These are phyloP conservation scores for Alces alces DNA, from an alignment of 2,113 vertebrate species.

Conservation along the genomic window DNA sequence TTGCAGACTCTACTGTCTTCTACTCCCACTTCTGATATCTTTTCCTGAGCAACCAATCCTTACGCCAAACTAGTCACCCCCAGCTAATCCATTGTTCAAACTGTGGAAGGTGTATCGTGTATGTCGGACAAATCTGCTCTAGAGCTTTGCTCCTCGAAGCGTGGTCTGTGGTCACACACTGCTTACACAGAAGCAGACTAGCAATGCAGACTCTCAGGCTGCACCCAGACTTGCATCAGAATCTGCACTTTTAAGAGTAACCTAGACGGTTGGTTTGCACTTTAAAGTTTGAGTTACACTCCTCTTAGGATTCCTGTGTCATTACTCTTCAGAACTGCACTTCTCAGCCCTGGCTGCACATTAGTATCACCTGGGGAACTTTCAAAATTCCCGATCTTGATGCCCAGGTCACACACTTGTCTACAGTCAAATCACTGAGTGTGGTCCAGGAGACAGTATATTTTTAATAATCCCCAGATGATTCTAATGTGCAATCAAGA, in stretches of 20 bases:
- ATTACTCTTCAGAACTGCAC: neutral
- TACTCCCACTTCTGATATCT: neutral
- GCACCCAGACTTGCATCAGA: neutral
- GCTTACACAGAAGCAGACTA: neutral
- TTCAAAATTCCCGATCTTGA: neutral
- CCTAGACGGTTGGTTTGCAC: neutral
- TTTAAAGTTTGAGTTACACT: neutral
- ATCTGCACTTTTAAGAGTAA: neutral
- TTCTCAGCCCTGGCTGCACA: neutral
- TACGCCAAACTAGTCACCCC: neutral
- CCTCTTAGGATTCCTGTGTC: neutral
- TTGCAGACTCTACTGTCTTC: neutral
- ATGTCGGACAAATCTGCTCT: neutral
- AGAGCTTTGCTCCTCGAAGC: neutral
- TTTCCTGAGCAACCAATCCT: neutral
- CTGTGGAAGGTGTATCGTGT: neutral
- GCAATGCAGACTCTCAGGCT: neutral
- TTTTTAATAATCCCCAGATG: neutral
- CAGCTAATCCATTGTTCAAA: neutral
- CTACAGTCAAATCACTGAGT: neutral
- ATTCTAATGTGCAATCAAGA: neutral
- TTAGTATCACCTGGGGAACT: neutral
- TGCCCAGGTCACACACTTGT: neutral
- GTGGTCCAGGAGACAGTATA: neutral
- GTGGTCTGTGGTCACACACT: neutral